These are phyloP conservation scores for Syngnathus scovelli DNA, from an alignment of 2,113 vertebrate genomes.

Conservation along the genomic window DNA sequence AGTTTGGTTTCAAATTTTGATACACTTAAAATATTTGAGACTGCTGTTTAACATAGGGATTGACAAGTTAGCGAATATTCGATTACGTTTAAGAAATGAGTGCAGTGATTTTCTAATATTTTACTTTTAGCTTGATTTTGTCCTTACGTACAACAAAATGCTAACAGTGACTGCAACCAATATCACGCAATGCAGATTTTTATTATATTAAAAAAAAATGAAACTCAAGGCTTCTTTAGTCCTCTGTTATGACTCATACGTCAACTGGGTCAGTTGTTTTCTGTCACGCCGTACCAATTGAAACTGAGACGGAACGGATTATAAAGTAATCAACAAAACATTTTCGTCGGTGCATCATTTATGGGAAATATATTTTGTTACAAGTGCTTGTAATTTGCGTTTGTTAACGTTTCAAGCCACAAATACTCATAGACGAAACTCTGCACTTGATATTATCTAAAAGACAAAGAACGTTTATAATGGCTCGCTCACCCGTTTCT, in stretches of 20 bases:
- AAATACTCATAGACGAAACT: neutral
- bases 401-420: neutral
- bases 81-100: neutral
- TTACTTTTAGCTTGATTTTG: neutral
- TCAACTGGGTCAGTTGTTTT: neutral
- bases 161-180: neutral
- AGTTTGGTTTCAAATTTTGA: neutral
- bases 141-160: neutral
- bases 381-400: too few relatives aligned
- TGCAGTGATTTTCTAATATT: neutral
- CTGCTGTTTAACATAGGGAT: neutral
- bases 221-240: neutral
- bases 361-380: neutral
- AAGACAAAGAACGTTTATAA: neutral
- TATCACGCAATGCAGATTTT: neutral
- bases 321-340: neutral
- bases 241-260: neutral
- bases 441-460: too few relatives aligned
- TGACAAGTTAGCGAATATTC: neutral
- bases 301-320: neutral
- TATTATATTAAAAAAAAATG: neutral
- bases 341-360: neutral
- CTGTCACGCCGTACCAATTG: slow-evolving; percentile 2
- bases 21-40: neutral
- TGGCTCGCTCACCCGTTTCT: slow-evolving; percentile 22